Conservation (phyloP, 2,888 invertebrate genomes). For the Tenthredo amoena region DNA sequence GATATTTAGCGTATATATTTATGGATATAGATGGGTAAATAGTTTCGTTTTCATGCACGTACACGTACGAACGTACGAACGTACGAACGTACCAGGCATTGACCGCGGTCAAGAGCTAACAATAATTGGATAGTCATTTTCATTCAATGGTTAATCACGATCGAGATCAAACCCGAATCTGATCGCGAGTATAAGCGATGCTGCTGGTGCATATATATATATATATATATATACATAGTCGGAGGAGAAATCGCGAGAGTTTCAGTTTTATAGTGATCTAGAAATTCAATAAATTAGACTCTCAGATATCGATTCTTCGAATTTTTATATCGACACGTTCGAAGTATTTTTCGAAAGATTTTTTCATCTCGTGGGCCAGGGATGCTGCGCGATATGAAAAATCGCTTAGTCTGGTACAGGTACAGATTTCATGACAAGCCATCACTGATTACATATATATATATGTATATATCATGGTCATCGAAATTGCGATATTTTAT, state of each 20-base stretch:
- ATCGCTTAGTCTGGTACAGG: background rate
- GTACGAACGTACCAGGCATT: background rate
- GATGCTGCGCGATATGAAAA: background rate
- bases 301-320: background rate
- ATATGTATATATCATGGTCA: background rate
- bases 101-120: slow-evolving; percentile 28
- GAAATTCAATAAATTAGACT: background rate
- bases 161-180: background rate
- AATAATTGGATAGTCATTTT: slow-evolving; percentile 28
- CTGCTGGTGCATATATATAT: background rate
- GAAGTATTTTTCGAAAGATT: background rate
- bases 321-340: background rate
- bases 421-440: background rate
- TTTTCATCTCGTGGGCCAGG: background rate
- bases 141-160: background rate
- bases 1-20: background rate
- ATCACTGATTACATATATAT: background rate
- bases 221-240: background rate
- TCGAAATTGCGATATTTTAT: background rate
- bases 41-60: slow-evolving; percentile 3
- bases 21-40: background rate
- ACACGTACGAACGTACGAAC: background rate
- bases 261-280: background rate
- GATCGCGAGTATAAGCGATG: background rate
- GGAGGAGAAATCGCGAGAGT: background rate